Evolutionary conservation across 2,888 invertebrate species (phyloP).

Genomic region (Drosophila histrio): DNA sequence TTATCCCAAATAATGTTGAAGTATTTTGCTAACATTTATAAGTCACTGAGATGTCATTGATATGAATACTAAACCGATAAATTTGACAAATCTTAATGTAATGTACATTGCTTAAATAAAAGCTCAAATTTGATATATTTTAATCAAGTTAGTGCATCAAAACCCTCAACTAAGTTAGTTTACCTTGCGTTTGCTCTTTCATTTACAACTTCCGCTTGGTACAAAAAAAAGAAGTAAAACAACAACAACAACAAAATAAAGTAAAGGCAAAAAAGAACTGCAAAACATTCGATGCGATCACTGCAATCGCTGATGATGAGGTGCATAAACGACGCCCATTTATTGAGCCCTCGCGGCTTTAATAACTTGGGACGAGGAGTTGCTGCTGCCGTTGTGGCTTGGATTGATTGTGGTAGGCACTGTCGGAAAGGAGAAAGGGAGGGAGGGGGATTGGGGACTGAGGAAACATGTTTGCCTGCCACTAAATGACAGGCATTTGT

Average conservation of each 20-base stretch:
- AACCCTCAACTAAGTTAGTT: slow-evolving; percentile 4
- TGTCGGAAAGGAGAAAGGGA: background rate
- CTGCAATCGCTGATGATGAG: slow-evolving; percentile 77
- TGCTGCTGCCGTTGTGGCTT: slow-evolving; percentile 6
- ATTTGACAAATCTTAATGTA: too few species aligned
- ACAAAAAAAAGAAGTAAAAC: background rate
- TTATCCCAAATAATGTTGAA: too few species aligned
- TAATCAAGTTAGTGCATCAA: background rate
- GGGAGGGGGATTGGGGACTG: background rate
- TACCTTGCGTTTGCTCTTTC: slow-evolving; percentile 7
- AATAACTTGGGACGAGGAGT: slow-evolving; percentile 52
- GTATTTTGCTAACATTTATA: too few species aligned
- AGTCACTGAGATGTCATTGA: too few species aligned
- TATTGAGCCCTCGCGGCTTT: slow-evolving; percentile 76
- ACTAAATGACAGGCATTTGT: slow-evolving; percentile 79
- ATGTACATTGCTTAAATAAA: too few species aligned
- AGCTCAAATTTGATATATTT: background rate
- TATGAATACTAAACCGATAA: too few species aligned
- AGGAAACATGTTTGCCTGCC: slow-evolving; percentile 71
- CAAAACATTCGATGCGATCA: slow-evolving; percentile 63
- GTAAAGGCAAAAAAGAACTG: slow-evolving; percentile 28
- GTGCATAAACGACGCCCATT: slow-evolving; percentile 81
- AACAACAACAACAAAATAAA: slow-evolving; percentile 8
- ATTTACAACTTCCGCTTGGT: slow-evolving; percentile 72
- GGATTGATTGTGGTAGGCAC: slow-evolving; percentile 21